Percentiles rank a stretch among this genome's conserved stretches.
Evolutionary conservation across 1,140 invertebrate species (phyloP).

Genomic region (Trachelipus rathkii): DNA sequence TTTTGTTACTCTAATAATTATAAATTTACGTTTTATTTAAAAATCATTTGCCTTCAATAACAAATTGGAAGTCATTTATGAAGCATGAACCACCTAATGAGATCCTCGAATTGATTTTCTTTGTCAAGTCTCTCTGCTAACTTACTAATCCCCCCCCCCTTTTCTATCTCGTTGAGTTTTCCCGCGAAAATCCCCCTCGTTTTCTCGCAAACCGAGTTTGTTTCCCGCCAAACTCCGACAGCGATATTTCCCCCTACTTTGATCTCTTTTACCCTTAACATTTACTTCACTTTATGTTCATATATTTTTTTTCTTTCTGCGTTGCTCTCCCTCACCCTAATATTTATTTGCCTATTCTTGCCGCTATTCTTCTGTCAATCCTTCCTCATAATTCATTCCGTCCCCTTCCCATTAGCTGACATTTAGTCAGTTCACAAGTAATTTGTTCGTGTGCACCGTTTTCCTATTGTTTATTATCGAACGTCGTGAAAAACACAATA

Average conservation of each 20-base stretch:
- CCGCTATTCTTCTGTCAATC: not conserved
- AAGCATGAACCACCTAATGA: not conserved
- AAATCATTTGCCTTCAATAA: no score
- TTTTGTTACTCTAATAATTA: no score
- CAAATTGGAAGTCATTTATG: no score
- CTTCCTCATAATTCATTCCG: slow-evolving; percentile 6
- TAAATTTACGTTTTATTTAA: no score
- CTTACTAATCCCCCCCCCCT: no score
- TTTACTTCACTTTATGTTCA: slow-evolving; percentile 1
- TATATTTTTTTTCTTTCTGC: not conserved
- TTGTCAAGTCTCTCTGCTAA: not conserved
- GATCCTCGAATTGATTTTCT: not conserved
- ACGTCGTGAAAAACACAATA: no score
- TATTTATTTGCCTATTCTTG: slow-evolving; percentile 4
- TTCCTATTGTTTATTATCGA: not conserved
- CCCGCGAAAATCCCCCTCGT: no score
- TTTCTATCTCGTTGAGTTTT: no score
- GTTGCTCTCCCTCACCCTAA: not conserved
- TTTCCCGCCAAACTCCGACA: not conserved
- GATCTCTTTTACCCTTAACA: slow-evolving; percentile 2
- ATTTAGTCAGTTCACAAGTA: not conserved
- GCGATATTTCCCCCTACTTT: not conserved
- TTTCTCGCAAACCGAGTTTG: no score
- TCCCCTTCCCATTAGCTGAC: slow-evolving; percentile 8
- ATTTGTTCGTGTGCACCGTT: not conserved